A percentile compares a stretch with the other conserved stretches of the same genome.
These are phyloP conservation scores for Phaethon lepturus DNA, from an alignment of 2,113 vertebrate genomes.

Conservation along the genomic window DNA sequence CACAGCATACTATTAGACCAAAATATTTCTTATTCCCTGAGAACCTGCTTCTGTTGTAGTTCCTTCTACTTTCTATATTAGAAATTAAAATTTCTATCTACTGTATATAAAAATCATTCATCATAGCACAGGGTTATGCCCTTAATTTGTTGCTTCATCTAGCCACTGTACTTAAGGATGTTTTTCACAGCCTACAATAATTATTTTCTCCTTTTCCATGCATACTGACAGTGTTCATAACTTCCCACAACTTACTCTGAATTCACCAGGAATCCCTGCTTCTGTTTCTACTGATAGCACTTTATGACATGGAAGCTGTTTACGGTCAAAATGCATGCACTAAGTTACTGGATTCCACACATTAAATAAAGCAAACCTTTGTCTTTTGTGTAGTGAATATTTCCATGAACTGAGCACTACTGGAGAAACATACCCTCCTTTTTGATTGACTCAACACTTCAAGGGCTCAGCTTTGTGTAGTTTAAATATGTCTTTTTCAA, in stretches of 20 bases:
- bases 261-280: background rate
- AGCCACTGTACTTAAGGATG: background rate
- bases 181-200: slow-evolving; percentile 5
- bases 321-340: background rate
- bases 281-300: background rate
- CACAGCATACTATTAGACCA: background rate
- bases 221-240: background rate
- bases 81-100: background rate
- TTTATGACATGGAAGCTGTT: background rate
- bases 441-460: background rate
- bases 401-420: background rate
- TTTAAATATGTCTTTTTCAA: background rate
- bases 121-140: background rate
- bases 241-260: background rate
- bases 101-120: background rate
- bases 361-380: background rate
- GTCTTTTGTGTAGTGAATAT: background rate
- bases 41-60: background rate
- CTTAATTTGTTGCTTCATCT: background rate
- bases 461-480: background rate
- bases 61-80: background rate
- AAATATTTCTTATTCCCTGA: background rate
- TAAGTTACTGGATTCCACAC: background rate
- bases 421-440: background rate
- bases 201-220: background rate